Evolutionary conservation across 53 echinoderm and acorn worm genomes (phyloP).

Genomic region (Antedon mediterranea): DNA sequence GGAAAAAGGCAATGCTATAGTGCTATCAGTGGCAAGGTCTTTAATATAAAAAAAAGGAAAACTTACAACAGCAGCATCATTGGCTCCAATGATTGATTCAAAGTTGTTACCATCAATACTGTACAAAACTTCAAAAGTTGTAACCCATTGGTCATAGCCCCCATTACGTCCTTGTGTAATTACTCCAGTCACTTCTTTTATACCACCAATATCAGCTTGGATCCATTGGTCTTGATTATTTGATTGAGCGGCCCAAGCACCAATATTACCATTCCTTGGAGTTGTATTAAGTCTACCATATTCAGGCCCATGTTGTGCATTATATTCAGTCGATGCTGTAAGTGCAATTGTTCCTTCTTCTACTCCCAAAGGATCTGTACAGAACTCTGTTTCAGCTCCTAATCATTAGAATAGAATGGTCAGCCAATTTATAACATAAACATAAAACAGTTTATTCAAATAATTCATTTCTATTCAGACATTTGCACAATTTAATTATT

Average conservation of each 20-base stretch:
- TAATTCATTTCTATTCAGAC: neutral
- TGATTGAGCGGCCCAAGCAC: neutral
- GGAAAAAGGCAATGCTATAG: no score
- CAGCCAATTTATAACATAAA: no score
- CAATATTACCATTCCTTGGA: neutral
- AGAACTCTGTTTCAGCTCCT: neutral
- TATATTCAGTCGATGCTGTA: neutral
- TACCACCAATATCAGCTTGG: neutral
- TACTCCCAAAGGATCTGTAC: neutral
- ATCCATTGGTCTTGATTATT: neutral
- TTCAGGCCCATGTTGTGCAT: neutral
- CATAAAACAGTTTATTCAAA: no score
- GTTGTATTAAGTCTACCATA: neutral
- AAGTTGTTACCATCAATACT: neutral
- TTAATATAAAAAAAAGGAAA: no score
- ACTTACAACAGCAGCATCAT: no score
- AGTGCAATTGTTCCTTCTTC: neutral
- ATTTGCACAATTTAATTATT: neutral
- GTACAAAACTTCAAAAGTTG: neutral
- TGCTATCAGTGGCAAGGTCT: no score
- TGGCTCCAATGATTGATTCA: neutral
- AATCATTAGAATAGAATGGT: no score
- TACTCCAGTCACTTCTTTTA: neutral
- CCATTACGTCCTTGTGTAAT: neutral
- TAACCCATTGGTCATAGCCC: neutral